phyloP scores from a whole-genome alignment of 2,113 vertebrate genomes.

The Pholis gunnellus region DNA sequence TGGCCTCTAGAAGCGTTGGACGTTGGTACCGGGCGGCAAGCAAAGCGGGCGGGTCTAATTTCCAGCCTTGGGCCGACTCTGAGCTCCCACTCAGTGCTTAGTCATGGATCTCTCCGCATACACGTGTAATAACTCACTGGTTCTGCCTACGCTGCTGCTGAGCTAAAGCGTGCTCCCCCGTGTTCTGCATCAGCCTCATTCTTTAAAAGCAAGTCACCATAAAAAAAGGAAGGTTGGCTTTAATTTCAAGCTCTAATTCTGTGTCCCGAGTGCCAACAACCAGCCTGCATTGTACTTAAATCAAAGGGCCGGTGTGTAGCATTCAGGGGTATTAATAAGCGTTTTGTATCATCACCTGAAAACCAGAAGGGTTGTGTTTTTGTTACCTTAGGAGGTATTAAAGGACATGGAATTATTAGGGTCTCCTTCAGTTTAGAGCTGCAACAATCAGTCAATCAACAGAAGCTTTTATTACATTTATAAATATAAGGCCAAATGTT shows the following conservation, averaged over 20 bases:
- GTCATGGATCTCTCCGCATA: conserved; percentile 61
- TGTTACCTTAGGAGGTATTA: no score
- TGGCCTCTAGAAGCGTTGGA: background rate
- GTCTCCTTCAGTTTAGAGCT: no score
- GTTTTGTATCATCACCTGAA: no score
- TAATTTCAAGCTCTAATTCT: background rate
- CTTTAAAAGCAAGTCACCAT: conserved; percentile 37
- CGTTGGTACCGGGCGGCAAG: conserved; percentile 5
- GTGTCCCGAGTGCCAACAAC: background rate
- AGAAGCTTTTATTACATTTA: no score
- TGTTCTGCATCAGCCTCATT: conserved; percentile 21
- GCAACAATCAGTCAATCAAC: no score
- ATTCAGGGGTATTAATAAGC: no score
- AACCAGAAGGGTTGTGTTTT: background rate
- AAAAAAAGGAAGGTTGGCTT: background rate
- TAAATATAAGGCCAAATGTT: no score
- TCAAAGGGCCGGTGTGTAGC: background rate
- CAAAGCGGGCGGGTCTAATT: conserved; percentile 18
- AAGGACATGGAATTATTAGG: no score
- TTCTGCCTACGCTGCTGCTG: conserved; percentile 49
- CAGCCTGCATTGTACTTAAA: background rate
- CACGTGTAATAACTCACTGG: conserved; percentile 51
- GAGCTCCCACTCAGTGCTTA: conserved; percentile 58
- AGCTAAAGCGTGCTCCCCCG: conserved; percentile 26
- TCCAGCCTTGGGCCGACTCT: conserved; percentile 42